Evolutionary conservation across 2,113 vertebrate species (phyloP), one percentile per base, ranked within the genome.

Genomic region (Zosterops borbonicus): DNA sequence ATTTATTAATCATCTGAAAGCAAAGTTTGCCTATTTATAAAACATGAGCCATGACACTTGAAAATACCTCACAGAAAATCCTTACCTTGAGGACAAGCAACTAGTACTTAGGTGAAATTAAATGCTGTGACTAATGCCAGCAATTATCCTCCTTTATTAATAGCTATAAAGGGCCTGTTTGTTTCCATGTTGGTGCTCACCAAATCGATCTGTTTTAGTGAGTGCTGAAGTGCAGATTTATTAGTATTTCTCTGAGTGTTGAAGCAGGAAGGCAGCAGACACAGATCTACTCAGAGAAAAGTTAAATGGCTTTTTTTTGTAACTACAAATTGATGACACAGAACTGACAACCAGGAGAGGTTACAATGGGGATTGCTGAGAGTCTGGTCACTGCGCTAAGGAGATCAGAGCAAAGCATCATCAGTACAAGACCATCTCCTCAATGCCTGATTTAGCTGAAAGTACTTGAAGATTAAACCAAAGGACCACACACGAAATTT

Each of bases 71-170:
- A 52, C 20, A 82, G 78, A 95, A 97, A 95, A 95, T 69, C 37
- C 55, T 92, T 80, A 97, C 92, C 85, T 96, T 92, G 93, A 95
- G 83, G 73, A 96, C 91, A 90, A 53, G 68, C 69, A 70, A 5
- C 50, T 76, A 58, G 42, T 87, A 60, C 79, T 97, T 87, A 47
- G 71, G 64, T 79, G 90, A 93, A 96, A 96, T 96, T 96, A 97
- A 97, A 95, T 75, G 56, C 75, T 8, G 2, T 97, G 87, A 97
- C 89, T 96, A 96, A 97, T 97, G 76, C 29, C 67, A 80, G 62
- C 52, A 96, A 95, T 97, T 97, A 95, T 74, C 41, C 44, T 94
- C 68, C 74, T 93, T 96, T 97, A 97, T 95, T 97, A 97, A 96
- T 67, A 92, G 56, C 68, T 95, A 64, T 92, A 96, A 96, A 97